Evolutionary conservation across 2,888 invertebrate species (phyloP), one percentile per base, ranked within the genome.

Genomic region (Pediacus dermestoides): DNA sequence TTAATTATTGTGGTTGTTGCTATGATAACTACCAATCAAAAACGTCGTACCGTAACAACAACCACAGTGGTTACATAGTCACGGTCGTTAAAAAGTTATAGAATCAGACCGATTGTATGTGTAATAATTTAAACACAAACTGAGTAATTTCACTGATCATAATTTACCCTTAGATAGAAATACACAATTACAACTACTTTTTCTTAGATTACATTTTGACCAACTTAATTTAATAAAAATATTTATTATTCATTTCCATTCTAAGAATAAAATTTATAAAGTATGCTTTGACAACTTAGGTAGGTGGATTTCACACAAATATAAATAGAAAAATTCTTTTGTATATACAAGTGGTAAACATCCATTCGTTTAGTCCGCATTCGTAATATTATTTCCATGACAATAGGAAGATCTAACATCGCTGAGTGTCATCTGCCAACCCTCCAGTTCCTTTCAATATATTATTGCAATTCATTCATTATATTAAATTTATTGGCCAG

Each of bases 391-490:
- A 46, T 48, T 48, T 43, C 37, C 48, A 51, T 51, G 9, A 51
- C 46, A 51, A 51, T 38, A 37, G 50, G 50, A 51, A 41, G 50
- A 51, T 41, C 40, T 39, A 43, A 48, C 48, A 48, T 39, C 43
- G 15, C 30, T 23, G 38, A 35, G 48, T 51, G 50, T 51, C 50
- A 48, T 51, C 48, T 51, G 48, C 44, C 44, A 44, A 44, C 50
- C 48, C 37, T 44, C 43, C 7, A 10, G 12, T 12, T 16, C 16
- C 25, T 31, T 31, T 28, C 15, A 3, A 32, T 27, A 22, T 23
- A 27, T 28, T 39, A 34, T 31, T 34, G 34, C 42, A 35, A 39
- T 39, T 34, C 42, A 42, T 42, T 39, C 42, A 34, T 37, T 42
- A 37, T 41, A 41, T 37, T 41, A 41, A 36, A 41, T 41, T 41